Evolutionary conservation across 2,113 vertebrate genomes (phyloP).

Genomic region (Pseudopodoces humilis): DNA sequence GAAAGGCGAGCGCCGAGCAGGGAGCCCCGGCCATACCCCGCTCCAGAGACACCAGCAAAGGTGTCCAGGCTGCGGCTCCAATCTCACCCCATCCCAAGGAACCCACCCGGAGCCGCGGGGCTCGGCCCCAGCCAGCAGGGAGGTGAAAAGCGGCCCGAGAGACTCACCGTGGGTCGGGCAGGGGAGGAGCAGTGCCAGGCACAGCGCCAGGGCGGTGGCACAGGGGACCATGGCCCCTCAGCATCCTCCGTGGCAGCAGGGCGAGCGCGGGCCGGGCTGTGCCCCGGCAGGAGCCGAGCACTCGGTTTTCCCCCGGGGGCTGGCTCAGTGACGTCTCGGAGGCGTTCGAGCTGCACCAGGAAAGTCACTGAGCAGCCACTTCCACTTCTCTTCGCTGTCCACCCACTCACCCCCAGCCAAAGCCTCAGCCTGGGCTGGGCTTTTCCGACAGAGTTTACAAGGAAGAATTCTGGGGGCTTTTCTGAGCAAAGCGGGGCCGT

Average conservation of each 20-base stretch:
- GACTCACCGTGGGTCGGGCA: not conserved
- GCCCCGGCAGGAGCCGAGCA: rapidly evolving
- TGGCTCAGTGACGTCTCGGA: constrained; percentile 55
- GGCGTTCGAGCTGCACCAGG: not conserved
- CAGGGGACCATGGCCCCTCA: not conserved
- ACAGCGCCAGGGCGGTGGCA: not conserved
- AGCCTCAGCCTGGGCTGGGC: not conserved
- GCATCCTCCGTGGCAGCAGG: constrained; percentile 4
- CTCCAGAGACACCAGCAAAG: not conserved
- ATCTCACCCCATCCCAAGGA: rapidly evolving
- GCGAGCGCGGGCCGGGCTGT: not conserved
- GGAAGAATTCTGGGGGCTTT: not conserved
- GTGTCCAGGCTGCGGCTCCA: rapidly evolving
- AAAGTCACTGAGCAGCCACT: not conserved
- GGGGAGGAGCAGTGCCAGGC: not conserved
- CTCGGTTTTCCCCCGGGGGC: constrained; percentile 48
- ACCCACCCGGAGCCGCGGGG: rapidly evolving
- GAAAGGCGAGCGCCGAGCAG: rapidly evolving
- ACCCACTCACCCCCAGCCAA: not conserved
- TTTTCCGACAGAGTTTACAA: not conserved
- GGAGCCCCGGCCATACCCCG: not conserved
- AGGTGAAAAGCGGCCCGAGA: rapidly evolving
- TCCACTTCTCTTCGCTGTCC: constrained; percentile 32
- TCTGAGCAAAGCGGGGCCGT: not conserved
- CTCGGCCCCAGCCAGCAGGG: rapidly evolving